These are phyloP conservation scores for Monochamus alternatus DNA, from an alignment of 2,888 invertebrate genomes.

Conservation along the genomic window DNA sequence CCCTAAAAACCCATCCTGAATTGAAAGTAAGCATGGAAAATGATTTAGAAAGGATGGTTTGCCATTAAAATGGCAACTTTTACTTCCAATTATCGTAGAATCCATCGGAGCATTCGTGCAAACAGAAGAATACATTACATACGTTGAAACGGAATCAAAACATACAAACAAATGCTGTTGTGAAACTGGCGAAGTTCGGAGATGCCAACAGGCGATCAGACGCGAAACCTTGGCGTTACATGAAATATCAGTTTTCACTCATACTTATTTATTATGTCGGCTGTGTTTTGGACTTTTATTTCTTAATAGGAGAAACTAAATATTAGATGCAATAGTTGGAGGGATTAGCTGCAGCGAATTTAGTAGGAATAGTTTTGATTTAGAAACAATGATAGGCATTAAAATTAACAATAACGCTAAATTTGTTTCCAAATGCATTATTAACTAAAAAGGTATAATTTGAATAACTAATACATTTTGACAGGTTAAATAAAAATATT, in stretches of 20 bases:
- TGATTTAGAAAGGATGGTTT: too few relatives aligned
- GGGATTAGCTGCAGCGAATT: neutral
- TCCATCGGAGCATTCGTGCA: neutral
- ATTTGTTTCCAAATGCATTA: too few relatives aligned
- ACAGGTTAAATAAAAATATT: too few relatives aligned
- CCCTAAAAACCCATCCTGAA: too few relatives aligned
- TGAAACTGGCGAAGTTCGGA: neutral
- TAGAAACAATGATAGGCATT: too few relatives aligned
- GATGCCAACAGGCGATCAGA: slow-evolving; percentile 23
- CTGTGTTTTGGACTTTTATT: slow-evolving; percentile 9
- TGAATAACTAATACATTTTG: too few relatives aligned
- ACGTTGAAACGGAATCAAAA: neutral
- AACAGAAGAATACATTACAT: neutral
- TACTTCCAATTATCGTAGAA: neutral
- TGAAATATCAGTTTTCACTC: slow-evolving; percentile 16
- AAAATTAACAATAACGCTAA: too few relatives aligned
- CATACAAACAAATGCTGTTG: neutral
- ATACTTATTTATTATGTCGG: neutral
- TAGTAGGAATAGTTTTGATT: neutral
- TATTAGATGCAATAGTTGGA: neutral
- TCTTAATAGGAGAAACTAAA: slow-evolving; percentile 9
- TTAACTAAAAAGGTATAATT: too few relatives aligned
- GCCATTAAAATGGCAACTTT: neutral
- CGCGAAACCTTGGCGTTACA: neutral
- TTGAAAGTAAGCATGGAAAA: too few relatives aligned